Base-by-base conservation (phyloP, 1,140 invertebrate genomes). In the Micrasema minimum region DNA sequence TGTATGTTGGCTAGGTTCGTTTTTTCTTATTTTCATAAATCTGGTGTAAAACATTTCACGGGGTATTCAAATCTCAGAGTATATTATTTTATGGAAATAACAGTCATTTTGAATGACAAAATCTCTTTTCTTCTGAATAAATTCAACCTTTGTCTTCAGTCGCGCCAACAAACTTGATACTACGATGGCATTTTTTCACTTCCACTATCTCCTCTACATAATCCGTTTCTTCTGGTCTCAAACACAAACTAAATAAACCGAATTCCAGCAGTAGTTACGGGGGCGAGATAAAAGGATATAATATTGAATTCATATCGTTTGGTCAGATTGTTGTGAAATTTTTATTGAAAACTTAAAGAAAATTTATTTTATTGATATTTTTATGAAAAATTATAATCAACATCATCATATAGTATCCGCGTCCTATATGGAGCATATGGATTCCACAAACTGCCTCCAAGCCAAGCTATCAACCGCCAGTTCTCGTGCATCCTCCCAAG, bases 51-150 rank as follows among this genome's bases (percentile, higher is more conserved):
- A 57, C 35, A 53, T 35, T 38, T 59, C 2, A 1, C 37, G 6
- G 18, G 16, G 11, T 18, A 59, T 59, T 59, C 55, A 59, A 59
- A 59, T 59, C 18, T 10, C n/a, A n/a, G 16, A 20, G 37, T 59
- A 41, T 59, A 38, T 59, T 59, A 41, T 59, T 59, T 38, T 59
- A 59, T 59, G 55, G 31, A 59, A 57, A 57, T 57, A 53, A 57
- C 31, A 57, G 53, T 57, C 53, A 57, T 57, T 59, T 20, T 41
- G 55, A 59, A 59, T 14, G 55, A 59, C 35, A 59, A 59, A 59
- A 59, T 59, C 55, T 59, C 31, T 59, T 59, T 59, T 59, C 35
- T 59, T 59, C 38, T 59, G 55, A 59, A 59, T 59, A 38, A 37
- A 59, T 38, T 38, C 35, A 38, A 38, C 55, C 55, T 59, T 59